Evolutionary conservation across 2,888 invertebrate genomes (phyloP).

Genomic region (Anthophora plumipes): DNA sequence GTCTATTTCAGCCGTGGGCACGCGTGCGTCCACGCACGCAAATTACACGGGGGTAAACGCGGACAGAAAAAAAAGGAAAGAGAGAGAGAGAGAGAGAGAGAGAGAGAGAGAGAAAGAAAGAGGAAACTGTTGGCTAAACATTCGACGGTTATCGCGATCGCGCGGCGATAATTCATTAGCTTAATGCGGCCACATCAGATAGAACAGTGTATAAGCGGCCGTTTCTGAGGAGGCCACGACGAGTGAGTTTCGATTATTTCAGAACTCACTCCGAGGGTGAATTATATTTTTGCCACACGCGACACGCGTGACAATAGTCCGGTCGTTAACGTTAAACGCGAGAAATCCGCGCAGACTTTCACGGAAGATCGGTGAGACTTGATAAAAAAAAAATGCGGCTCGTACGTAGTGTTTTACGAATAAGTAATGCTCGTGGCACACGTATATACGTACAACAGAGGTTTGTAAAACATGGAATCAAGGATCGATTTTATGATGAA

Average conservation of each 20-base stretch:
- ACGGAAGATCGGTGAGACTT: not conserved
- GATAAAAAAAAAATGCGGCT: too few species aligned
- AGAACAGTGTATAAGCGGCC: conserved; percentile 39
- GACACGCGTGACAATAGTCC: conserved; percentile 3
- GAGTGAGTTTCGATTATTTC: conserved; percentile 44
- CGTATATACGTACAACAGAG: not conserved
- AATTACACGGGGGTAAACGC: conserved; percentile 46
- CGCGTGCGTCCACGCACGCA: conserved; percentile 43
- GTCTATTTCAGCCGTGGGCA: conserved; percentile 44
- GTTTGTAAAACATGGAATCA: not conserved
- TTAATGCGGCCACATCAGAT: conserved; percentile 66
- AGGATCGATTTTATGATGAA: conserved; percentile 5
- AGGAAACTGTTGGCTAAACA: conserved; percentile 83
- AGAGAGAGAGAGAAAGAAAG: not conserved
- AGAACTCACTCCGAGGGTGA: conserved; percentile 3
- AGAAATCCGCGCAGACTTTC: not conserved
- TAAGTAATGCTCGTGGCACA: not conserved
- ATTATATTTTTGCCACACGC: conserved; percentile 39
- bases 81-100: too few species aligned
- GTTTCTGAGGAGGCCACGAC: not conserved
- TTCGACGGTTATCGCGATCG: conserved; percentile 79
- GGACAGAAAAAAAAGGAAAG: too few species aligned
- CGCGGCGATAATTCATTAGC: conserved; percentile 79
- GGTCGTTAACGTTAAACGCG: not conserved
- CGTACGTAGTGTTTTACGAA: not conserved